Percentiles rank a stretch among this genome's conserved stretches.
Conservation (phyloP, 2,888 invertebrate species). For the Gryllus longicercus region DNA sequence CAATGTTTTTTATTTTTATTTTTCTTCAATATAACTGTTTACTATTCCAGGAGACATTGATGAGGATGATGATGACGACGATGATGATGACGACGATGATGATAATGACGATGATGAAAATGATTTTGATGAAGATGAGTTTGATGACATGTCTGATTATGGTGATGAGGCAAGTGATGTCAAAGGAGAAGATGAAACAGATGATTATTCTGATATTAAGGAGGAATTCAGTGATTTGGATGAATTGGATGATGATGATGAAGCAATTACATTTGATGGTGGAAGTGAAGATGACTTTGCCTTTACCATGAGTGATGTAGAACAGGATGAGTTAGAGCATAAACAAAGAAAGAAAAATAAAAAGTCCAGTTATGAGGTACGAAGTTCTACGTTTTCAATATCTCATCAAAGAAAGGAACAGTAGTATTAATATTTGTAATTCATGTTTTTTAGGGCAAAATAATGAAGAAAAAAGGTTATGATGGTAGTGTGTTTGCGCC, state of each 20-base stretch:
- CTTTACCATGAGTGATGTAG: constrained; percentile 40
- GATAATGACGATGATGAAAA: constrained; percentile 45
- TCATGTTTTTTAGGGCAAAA: constrained; percentile 31
- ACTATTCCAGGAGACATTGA: constrained; percentile 37
- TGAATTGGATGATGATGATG: constrained; percentile 45
- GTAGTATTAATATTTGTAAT: constrained; percentile 19
- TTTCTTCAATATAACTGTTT: constrained; percentile 35
- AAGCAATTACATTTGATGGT: constrained; percentile 42
- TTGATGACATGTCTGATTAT: constrained; percentile 42
- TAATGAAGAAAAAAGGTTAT: constrained; percentile 32
- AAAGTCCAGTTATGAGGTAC: constrained; percentile 22
- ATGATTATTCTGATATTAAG: background rate
- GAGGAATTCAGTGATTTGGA: constrained; percentile 39
- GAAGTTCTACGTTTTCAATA: too few species aligned
- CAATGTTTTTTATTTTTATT: constrained; percentile 12
- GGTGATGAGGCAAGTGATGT: constrained; percentile 37
- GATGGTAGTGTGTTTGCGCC: constrained; percentile 66
- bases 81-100: constrained; percentile 42
- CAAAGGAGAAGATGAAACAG: background rate
- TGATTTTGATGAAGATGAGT: constrained; percentile 40
- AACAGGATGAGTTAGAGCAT: constrained; percentile 36
- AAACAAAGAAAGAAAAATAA: constrained; percentile 40
- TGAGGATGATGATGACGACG: constrained; percentile 40
- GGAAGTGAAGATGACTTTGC: constrained; percentile 35
- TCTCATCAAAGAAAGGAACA: background rate